phyloP scores from a whole-genome alignment of 2,888 invertebrate species.

The Pyrgus malvae region DNA sequence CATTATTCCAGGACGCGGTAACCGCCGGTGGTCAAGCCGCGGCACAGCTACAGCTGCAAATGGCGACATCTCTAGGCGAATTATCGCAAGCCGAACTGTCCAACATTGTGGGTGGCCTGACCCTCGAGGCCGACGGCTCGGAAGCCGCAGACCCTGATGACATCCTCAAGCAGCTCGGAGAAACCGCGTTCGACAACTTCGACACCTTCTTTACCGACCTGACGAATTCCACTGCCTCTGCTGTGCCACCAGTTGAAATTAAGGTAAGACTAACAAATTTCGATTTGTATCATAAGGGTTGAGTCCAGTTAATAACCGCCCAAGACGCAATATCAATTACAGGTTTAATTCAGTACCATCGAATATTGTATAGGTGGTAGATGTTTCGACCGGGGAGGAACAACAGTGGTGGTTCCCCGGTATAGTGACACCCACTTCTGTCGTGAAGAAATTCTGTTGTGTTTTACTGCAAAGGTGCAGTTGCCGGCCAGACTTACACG shows the following conservation, averaged over 20 bases:
- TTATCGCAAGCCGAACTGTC: slow-evolving; percentile 87
- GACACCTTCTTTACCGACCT: slow-evolving; percentile 91
- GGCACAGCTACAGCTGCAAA: slow-evolving; percentile 74
- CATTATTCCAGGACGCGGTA: slow-evolving; percentile 85
- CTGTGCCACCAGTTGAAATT: slow-evolving; percentile 82
- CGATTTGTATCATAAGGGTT: too few relatives aligned
- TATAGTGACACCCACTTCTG: too few relatives aligned
- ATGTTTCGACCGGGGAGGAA: too few relatives aligned
- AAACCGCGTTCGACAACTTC: slow-evolving; percentile 91
- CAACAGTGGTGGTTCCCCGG: too few relatives aligned
- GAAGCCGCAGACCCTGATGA: slow-evolving; percentile 86
- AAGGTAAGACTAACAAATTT: slow-evolving; percentile 73
- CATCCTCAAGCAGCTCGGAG: slow-evolving; percentile 90
- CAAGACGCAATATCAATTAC: too few relatives aligned
- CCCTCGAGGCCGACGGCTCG: slow-evolving; percentile 69
- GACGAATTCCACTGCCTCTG: slow-evolving; percentile 85
- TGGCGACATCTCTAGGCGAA: slow-evolving; percentile 83
- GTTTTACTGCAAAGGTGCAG: too few relatives aligned
- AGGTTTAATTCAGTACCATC: too few relatives aligned
- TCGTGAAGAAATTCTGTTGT: too few relatives aligned
- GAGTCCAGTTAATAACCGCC: background rate
- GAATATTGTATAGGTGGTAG: too few relatives aligned
- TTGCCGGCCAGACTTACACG: too few relatives aligned
- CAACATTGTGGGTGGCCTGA: slow-evolving; percentile 84
- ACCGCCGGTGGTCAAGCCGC: slow-evolving; percentile 79